Base-by-base conservation (phyloP, 2,797 vertebrate genomes). In the Oreochromis mossambicus region DNA sequence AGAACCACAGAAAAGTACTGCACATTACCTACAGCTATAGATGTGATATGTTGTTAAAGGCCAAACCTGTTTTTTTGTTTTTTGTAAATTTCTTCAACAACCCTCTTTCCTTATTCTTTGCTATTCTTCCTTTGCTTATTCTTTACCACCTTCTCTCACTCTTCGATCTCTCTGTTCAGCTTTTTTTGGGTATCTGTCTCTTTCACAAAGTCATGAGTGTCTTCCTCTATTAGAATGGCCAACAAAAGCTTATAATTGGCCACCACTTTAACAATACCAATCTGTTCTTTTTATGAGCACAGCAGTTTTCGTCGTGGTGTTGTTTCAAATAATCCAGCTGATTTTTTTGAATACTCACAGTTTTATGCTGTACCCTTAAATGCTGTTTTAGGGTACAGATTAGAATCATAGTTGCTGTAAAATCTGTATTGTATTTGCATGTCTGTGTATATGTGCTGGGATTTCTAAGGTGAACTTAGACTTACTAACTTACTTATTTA, bases 1-100 rank as follows among this genome's bases (percentile, higher is more conserved):
- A 48, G 70, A 50, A 32, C 15, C 43, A 32, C 43, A 50, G 11
- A 0, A 75, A 29, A 50, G 70, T 75, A 75, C 26, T 32, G 26
- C 70, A 32, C 1, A 0, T 75, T 75, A 50, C 0, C 26, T 32
- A n/a, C 43, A 75, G 70, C 26, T 75, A 46, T 73, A 73, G 41
- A 48, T 48, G 14, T 48, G 41, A 48, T 48, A 8, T 0, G 13
- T 68, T 68, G 11, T 0, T 3, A 0, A n/a, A 36, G 11, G 26
- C 6, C 58, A 61, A 0, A 52, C n/a, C 14, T 50, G 6, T 15
- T 76, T 41, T 21, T 8, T 12, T 11, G 0, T 4, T 4, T 14
- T 58, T 58, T 17, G 10, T 21, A 6, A 52, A 52, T 8, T 34
- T 34, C 32, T 19, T 14, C 41, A 36, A n/a, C 63, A 38, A 9